Base-by-base conservation (phyloP, 1,140 invertebrate genomes). In the Brachionus rotundiformis region DNA sequence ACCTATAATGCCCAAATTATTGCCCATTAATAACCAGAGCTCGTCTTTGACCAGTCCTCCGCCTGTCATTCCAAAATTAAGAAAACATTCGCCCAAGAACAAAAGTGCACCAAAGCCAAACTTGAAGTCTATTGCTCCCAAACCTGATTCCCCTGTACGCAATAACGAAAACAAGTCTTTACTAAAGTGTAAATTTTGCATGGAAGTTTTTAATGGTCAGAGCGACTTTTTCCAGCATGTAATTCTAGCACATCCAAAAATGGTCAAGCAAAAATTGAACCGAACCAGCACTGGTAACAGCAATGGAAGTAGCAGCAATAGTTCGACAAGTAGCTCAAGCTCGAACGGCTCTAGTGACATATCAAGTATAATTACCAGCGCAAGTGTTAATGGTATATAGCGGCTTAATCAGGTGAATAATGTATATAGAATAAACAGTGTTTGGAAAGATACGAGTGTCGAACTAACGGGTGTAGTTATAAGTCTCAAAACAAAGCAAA, bases 141-240 rank as follows among this genome's bases (percentile, higher is more conserved):
- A 68, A 8, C 63, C 63, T 1, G 31, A 33, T n/a, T 19, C 27
- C 13, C 29, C 47, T 54, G 47, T 54, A 8, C 47, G 47, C n/a
- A 54, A 54, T 19, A 54, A 3, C 16, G 47, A 54, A 4, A 33
- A 11, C 61, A 59, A 25, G 25, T 39, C 36, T 10, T 16, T 59
- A 8, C 33, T 63, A 29, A 79, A 79, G 54, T 79, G 76, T 41
- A 79, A 79, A 79, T 79, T 79, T 63, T 79, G 76, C 16, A 79
- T 59, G 47, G 44, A 79, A 63, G 54, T 59, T 3, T 79, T 79
- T 27, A 79, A 29, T 19, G 76, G 76, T 25, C 76, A 79, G 33
- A 39, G 44, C 3, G 76, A 79, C 13, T 79, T 79, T 63, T 79
- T 79, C 41, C 76, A 79, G 33, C 76, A 79, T 63, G 47, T 79